A percentile compares a stretch with the other conserved stretches of the same genome.
These are phyloP conservation scores for Halocaridina rubra DNA, from an alignment of 2,888 invertebrate genomes.

Conservation along the genomic window DNA sequence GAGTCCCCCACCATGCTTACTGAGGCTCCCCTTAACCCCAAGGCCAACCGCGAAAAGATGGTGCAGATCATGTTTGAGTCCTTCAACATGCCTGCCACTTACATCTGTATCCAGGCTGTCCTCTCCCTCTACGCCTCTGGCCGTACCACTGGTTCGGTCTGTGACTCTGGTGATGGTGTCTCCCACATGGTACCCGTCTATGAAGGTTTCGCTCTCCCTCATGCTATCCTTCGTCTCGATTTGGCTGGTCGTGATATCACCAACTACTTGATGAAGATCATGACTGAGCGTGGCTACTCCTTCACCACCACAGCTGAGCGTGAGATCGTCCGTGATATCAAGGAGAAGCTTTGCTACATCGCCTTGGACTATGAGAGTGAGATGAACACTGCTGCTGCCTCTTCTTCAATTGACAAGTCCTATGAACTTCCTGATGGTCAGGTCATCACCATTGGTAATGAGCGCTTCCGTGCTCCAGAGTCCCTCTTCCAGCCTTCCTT, in stretches of 20 bases:
- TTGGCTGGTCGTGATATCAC: not conserved
- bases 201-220: not conserved
- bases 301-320: constrained; percentile 89
- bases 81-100: constrained; percentile 70
- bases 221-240: not conserved
- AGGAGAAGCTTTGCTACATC: constrained; percentile 76
- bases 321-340: constrained; percentile 76
- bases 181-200: constrained; percentile 66
- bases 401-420: constrained; percentile 49
- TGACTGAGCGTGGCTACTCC: constrained; percentile 93
- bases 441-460: constrained; percentile 57
- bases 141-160: constrained; percentile 70
- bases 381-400: constrained; percentile 64
- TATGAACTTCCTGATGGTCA: constrained; percentile 58
- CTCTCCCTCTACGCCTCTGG: constrained; percentile 70
- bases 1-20: constrained; percentile 87
- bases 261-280: constrained; percentile 93
- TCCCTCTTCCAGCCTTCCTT: constrained; percentile 77
- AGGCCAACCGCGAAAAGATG: constrained; percentile 94
- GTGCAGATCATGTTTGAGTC: constrained; percentile 74
- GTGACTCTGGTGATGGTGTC: constrained; percentile 71
- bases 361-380: constrained; percentile 55
- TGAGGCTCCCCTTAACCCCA: constrained; percentile 92
- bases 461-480: constrained; percentile 88
- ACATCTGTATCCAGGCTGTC: constrained; percentile 72